Evolutionary conservation across 2,113 vertebrate species (phyloP), one percentile per base, ranked within the genome.

Genomic region (Macaca mulatta): DNA sequence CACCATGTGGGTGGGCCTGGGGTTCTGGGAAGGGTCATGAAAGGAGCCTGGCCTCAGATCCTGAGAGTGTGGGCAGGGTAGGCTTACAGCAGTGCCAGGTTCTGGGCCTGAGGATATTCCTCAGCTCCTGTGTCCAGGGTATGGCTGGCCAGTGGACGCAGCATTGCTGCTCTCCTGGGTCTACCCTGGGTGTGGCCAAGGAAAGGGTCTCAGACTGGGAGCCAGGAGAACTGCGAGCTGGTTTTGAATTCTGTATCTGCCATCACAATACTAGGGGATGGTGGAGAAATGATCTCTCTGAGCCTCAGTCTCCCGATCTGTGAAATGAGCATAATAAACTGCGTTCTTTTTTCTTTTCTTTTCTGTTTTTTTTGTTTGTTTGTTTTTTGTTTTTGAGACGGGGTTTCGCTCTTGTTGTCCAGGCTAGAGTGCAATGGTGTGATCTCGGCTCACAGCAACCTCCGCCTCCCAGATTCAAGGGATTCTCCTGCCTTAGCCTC

Each of bases 221-320:
- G 8, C 52, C 5, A 2, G 30, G 52, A 85, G 45, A 94, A 9
- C 13, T n/a, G 83, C 30, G 22, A 61, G 52, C 52, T 55, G 52
- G 6, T 55, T 69, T 70, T 69, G 30, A 64, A 35, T 94, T 81
- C 70, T 70, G 50, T 8, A 45, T 64, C 91, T 59, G 12, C 77
- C n/a, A 18, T 14, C 18, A 90, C 22, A 7, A 85, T 38, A 77
- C 32, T 59, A 3, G 78, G 61, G 52, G 82, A 38, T 32, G 35
- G 40, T 18, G 0, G 32, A 38, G 43, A 78, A 89, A 9, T 16
- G 70, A 50, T n/a, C 22, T 35, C 43, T 38, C 74, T 43, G 48
- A 74, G 64, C 55, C 75, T 79, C 78, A 12, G 75, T 89, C 35
- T 89, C 25, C 30, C 57, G 30, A 43, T 59, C 69, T 95, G 55